phyloP scores from a whole-genome alignment of 2,888 invertebrate genomes.

The Stenoptilia bipunctidactyla region DNA sequence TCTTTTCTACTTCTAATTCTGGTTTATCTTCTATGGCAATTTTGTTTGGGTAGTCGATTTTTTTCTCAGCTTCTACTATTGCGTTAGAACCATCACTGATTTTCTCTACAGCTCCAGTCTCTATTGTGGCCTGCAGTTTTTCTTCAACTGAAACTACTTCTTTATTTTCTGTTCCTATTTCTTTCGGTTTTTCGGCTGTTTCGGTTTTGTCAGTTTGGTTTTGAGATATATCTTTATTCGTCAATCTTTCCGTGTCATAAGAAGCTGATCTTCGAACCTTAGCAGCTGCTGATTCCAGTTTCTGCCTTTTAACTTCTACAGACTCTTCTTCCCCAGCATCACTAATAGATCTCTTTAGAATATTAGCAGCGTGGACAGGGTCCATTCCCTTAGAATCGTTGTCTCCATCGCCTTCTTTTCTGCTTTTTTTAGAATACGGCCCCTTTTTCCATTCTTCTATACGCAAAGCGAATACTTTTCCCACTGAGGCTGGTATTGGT shows the following conservation, averaged over 20 bases:
- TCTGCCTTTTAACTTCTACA: constrained; percentile 45
- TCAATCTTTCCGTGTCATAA: constrained; percentile 47
- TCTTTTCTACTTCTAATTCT: constrained; percentile 31
- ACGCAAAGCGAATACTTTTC: constrained; percentile 71
- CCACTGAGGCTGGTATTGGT: constrained; percentile 71
- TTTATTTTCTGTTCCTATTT: constrained; percentile 16
- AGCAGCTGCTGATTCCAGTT: constrained; percentile 53
- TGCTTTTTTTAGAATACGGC: constrained; percentile 45
- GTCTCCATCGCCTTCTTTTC: constrained; percentile 32
- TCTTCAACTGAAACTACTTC: constrained; percentile 9
- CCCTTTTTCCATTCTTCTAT: constrained; percentile 62
- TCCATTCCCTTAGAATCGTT: constrained; percentile 30
- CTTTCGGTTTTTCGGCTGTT: constrained; percentile 7
- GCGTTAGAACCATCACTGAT: constrained; percentile 12
- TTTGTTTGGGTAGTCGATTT: constrained; percentile 13
- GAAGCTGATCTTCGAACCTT: constrained; percentile 58
- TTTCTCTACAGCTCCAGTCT: constrained; percentile 6
- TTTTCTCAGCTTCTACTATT: constrained; percentile 16
- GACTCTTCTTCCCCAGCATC: constrained; percentile 59
- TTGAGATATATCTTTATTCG: constrained; percentile 23
- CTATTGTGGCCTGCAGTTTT: neutral
- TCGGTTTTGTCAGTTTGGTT: too few species aligned
- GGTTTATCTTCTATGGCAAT: constrained; percentile 18
- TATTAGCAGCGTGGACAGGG: constrained; percentile 53
- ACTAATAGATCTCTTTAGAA: constrained; percentile 57